A percentile compares a stretch with the other conserved stretches of the same genome.
Evolutionary conservation across 2,888 invertebrate species (phyloP).

Genomic region (Heliconius erato): DNA sequence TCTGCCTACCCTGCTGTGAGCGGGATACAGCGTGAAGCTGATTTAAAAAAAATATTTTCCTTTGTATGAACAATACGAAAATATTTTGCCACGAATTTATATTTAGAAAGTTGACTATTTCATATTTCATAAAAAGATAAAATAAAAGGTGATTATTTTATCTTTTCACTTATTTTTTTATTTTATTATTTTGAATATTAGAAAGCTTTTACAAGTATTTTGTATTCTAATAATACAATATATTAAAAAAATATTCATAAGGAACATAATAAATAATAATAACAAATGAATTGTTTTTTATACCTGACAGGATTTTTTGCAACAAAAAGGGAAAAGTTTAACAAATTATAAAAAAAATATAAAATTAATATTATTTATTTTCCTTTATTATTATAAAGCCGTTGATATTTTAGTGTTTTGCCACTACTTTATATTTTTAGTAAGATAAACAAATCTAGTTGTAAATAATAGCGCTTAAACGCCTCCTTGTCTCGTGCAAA

Average conservation of each 20-base stretch:
- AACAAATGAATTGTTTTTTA: background rate
- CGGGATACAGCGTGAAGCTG: no score
- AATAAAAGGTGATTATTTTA: no score
- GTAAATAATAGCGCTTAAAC: constrained; percentile 83
- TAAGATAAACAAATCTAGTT: constrained; percentile 78
- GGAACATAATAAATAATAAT: background rate
- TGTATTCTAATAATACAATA: background rate
- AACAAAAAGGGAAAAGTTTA: background rate
- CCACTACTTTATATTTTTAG: constrained; percentile 63
- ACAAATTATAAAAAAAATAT: background rate
- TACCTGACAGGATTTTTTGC: background rate
- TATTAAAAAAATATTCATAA: background rate
- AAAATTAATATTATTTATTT: background rate
- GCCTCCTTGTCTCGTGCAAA: constrained; percentile 80
- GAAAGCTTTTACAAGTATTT: background rate
- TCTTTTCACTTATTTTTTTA: no score
- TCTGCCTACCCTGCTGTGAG: no score
- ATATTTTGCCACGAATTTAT: no score
- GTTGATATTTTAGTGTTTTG: constrained; percentile 29
- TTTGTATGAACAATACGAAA: no score
- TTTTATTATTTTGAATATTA: no score
- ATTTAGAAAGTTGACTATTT: no score
- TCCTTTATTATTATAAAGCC: background rate
- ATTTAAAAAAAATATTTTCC: no score
- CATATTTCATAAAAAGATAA: no score